A percentile compares a stretch with the other conserved stretches of the same genome.
Evolutionary conservation across 2,113 vertebrate species (phyloP).

Genomic region (Orthochromis indermauri): DNA sequence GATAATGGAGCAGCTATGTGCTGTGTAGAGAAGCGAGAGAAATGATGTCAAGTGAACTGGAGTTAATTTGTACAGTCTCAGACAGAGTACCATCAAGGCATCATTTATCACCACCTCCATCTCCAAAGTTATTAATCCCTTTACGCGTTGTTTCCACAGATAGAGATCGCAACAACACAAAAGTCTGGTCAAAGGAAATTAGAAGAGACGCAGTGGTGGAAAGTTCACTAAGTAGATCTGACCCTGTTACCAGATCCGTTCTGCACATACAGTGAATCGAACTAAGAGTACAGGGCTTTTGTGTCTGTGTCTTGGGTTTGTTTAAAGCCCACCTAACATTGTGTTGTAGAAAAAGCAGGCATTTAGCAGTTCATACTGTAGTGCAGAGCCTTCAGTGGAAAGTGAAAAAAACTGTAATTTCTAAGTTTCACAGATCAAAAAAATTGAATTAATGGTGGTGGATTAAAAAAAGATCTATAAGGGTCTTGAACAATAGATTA

Average conservation of each 20-base stretch:
- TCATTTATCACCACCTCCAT: constrained; percentile 37
- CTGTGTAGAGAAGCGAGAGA: neutral
- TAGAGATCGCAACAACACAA: constrained; percentile 2
- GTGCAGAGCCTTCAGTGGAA: neutral
- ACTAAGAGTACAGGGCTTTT: neutral
- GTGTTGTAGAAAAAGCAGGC: neutral
- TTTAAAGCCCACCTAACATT: neutral
- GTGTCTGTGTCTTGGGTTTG: neutral
- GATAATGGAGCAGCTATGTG: constrained; percentile 1
- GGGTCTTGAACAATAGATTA: accelerated
- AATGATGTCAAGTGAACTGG: constrained; percentile 9
- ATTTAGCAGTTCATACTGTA: neutral
- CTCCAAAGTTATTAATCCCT: constrained; percentile 46
- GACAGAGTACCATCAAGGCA: constrained; percentile 11
- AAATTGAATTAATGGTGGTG: neutral
- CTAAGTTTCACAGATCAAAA: neutral
- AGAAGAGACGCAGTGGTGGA: constrained; percentile 16
- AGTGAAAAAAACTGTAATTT: neutral
- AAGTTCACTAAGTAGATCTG: constrained; percentile 17
- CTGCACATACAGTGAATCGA: neutral
- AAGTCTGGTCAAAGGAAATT: constrained; percentile 47
- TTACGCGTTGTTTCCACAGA: constrained; percentile 18
- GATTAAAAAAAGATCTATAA: neutral
- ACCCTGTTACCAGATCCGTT: neutral
- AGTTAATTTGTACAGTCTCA: constrained; percentile 30